Base-by-base conservation (phyloP, 2,888 invertebrate species). In the Campopleginae sp. region DNA sequence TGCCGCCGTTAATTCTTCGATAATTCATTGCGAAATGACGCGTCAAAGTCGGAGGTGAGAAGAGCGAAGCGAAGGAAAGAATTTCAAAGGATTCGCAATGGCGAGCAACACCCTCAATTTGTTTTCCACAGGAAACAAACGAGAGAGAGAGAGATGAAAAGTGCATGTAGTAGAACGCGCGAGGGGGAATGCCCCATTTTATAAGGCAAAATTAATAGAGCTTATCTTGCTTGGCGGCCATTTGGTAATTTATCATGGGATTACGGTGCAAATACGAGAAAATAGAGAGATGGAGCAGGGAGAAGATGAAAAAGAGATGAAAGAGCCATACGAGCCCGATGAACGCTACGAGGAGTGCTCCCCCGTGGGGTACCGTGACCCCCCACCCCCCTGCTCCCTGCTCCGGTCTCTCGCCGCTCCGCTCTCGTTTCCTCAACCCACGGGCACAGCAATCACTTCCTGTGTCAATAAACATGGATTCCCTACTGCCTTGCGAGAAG, bases 131-230 rank as follows among this genome's bases (percentile, higher is more conserved):
- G 4, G 14, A 17, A 51, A 7, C 10, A 27, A n/a, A 23, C 23
- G 12, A 23, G 23, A 8, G 8, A 23, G 44, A 54, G 68, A 38
- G 33, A 44, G 42, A 44, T 23, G 48, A 71, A 70, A 19, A 42
- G 54, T 5, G n/a, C n/a, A 63, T 27, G n/a, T n/a, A n/a, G n/a
- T n/a, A n/a, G n/a, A 33, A 8, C 58, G 63, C n/a, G 70, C 31
- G 71, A 31, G 12, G 44, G 42, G 19, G 66, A 70, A 66, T 77
- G 70, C 72, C 75, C 63, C 33, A 68, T 82, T 93, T 93, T 92
- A 91, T 93, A 93, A 93, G 91, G 91, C 88, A 93, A 93, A 93
- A 93, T 93, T 93, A 93, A 93, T 93, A 93, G 93, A 93, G 92
- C 92, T 91, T 91, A 92, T 92, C 91, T 90, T 88, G 87, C 88